Conservation (phyloP, 2,888 invertebrate species). For the Cheilosia soror region DNA sequence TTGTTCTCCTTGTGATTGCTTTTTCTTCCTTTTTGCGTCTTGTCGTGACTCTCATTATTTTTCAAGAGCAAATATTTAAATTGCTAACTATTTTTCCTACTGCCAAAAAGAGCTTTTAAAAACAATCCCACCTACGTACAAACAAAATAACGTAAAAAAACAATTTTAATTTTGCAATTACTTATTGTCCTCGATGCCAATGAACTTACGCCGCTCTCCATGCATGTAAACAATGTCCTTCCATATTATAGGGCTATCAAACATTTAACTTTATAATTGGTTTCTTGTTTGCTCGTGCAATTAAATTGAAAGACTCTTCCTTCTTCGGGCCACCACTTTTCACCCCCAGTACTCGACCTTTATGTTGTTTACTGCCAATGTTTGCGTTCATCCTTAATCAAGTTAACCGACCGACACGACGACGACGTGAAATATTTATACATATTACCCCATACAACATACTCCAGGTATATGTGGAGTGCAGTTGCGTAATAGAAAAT, state of each 20-base stretch:
- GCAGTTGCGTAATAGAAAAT: constrained; percentile 19
- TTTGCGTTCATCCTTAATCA: constrained; percentile 38
- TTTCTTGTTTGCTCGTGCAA: constrained; percentile 40
- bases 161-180: neutral
- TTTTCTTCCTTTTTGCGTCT: too few species aligned
- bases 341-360: neutral
- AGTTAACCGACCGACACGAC: constrained; percentile 28
- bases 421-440: constrained; percentile 39
- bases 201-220: constrained; percentile 4
- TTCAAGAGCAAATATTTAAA: too few species aligned
- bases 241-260: constrained; percentile 3
- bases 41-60: too few species aligned
- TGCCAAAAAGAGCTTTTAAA: too few species aligned
- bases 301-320: constrained; percentile 43
- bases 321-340: neutral
- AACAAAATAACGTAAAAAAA: neutral
- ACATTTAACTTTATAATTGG: constrained; percentile 26
- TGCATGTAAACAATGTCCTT: constrained; percentile 3
- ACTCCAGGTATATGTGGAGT: neutral
- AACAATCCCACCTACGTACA: too few species aligned
- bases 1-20: too few species aligned
- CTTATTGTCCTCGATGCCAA: constrained; percentile 1
- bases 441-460: constrained; percentile 5
- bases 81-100: too few species aligned
- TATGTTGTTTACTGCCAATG: constrained; percentile 38